phyloP scores from a whole-genome alignment of 1,140 invertebrate species.

The Stratiolaelaps scimitus region DNA sequence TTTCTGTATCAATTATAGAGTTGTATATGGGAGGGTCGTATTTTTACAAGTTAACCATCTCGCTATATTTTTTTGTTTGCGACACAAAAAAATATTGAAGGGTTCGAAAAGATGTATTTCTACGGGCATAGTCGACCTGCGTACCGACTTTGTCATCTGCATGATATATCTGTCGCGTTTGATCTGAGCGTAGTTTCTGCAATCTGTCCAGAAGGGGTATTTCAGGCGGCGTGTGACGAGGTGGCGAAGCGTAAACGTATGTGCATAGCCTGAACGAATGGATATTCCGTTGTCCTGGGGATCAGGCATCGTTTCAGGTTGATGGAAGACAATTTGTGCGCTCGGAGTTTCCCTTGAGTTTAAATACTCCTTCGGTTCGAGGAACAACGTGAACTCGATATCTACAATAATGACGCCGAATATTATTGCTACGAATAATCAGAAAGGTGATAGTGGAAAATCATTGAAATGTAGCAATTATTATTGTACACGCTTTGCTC shows the following conservation, averaged over 20 bases:
- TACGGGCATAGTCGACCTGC: too few relatives aligned
- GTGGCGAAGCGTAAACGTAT: constrained; percentile 11
- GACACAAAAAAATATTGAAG: too few relatives aligned
- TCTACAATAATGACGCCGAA: not conserved
- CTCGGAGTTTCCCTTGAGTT: constrained; percentile 1
- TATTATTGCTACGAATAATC: too few relatives aligned
- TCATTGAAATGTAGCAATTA: too few relatives aligned
- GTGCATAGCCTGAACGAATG: constrained; percentile 4
- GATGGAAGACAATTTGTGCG: constrained; percentile 21
- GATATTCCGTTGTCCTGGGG: constrained; percentile 14
- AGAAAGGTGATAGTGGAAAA: too few relatives aligned
- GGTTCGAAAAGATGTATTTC: too few relatives aligned
- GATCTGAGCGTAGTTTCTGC: not conserved
- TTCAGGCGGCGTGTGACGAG: not conserved
- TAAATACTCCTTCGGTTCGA: constrained; percentile 16
- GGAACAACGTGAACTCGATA: constrained; percentile 22
- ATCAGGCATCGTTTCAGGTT: constrained; percentile 7
- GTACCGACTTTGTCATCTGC: constrained; percentile 23
- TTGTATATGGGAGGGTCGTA: too few relatives aligned
- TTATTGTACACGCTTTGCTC: too few relatives aligned
- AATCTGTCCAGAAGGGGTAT: constrained; percentile 20
- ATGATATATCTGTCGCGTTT: constrained; percentile 23
- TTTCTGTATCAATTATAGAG: too few relatives aligned
- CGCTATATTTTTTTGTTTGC: too few relatives aligned
- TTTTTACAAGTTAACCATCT: too few relatives aligned